Base-by-base conservation (phyloP, 2,797 vertebrate species). In the Aeoliscus strigatus region DNA sequence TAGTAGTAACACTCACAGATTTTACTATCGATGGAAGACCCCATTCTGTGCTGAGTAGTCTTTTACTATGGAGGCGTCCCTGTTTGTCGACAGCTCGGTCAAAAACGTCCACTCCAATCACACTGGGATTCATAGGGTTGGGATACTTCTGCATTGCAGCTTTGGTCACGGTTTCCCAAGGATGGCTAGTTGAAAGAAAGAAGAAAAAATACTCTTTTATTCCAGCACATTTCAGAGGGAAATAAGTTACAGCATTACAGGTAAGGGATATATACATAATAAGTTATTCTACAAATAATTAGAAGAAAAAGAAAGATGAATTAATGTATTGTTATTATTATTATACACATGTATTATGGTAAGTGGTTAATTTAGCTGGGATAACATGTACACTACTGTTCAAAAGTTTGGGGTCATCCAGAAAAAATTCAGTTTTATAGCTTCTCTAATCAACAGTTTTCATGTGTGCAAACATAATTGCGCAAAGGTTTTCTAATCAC, bases 71-170 rank as follows among this genome's bases (percentile, higher is more conserved):
- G 51, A 99, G 70, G 38, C 94, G 89, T 34, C 96, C 95, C 6
- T 81, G 81, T 8, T 66, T 57, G 62, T 99, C 96, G 2, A 97
- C 11, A 0, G 62, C 74, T 55, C 96, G 82, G 73, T 91, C 87
- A 77, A 99, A 71, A 5, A 99, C 96, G 11, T 99, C 96, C 1
- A 98, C 94, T 0, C 96, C 96, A 4, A 96, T 85, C 73, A 99
- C 96, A 1, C 83, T 93, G 3, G 96, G 91, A 75, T 97, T 99
- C 96, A 99, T 98, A 11, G 96, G 96, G 33, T 99, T 98, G 1
- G 96, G 96, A 34, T 99, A 99, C 28, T 99, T 99, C 86, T 93
- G 91, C 96, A 99, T 99, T 0, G 96, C 96, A 11, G 96, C 96
- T 4, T 92, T 96, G 9, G 90, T 97, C 14, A 99, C 96, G 0